These are phyloP conservation scores for Hypothenemus hampei DNA, from an alignment of 1,140 invertebrate species.

Conservation along the genomic window DNA sequence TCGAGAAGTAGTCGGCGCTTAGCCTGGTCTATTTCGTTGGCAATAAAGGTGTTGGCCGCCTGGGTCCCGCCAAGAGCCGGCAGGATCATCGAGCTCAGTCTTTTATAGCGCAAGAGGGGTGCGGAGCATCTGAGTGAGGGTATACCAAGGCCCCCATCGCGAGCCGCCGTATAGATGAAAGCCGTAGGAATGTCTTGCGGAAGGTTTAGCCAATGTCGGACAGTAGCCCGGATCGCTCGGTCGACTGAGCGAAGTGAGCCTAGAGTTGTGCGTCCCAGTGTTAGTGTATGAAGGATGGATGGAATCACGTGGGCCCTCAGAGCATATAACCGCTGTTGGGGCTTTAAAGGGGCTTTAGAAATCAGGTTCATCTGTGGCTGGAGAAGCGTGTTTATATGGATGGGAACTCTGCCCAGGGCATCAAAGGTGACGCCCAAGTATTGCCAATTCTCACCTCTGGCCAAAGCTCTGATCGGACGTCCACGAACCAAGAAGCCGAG, in stretches of 20 bases:
- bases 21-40: neutral
- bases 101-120: neutral
- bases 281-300: too few species aligned
- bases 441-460: neutral
- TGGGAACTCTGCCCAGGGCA: neutral
- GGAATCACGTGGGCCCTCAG: neutral
- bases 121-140: neutral
- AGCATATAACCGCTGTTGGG: neutral
- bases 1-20: neutral
- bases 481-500: neutral
- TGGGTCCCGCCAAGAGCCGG: neutral
- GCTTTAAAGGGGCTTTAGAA: neutral
- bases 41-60: neutral
- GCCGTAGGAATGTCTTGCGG: constrained; percentile 38
- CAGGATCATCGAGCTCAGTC: neutral
- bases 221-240: constrained; percentile 10
- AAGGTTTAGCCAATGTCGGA: constrained; percentile 39
- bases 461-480: neutral
- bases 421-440: neutral
- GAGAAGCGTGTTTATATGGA: neutral
- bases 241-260: neutral
- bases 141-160: constrained; percentile 20
- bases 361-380: neutral
- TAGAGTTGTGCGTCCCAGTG: too few species aligned
- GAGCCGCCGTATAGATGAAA: constrained; percentile 38